Conservation (phyloP, 1,140 invertebrate genomes). For the Hyposmocoma kahamanoa region DNA sequence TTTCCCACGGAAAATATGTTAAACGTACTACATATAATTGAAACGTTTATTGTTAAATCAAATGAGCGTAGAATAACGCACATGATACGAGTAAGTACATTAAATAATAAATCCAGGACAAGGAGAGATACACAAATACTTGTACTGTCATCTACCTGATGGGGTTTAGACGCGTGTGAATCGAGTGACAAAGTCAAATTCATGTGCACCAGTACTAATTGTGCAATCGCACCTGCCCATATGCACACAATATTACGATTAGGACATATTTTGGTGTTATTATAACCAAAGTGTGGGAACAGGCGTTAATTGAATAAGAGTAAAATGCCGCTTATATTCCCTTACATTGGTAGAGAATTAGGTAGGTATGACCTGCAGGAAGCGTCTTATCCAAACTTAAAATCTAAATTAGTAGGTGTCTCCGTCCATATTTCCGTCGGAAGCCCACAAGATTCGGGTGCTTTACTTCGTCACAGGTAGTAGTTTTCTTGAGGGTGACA, state of each 20-base stretch:
- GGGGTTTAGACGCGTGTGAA: constrained; percentile 49
- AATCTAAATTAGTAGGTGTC: constrained; percentile 19
- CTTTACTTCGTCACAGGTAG: constrained; percentile 48
- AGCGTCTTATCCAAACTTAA: constrained; percentile 28
- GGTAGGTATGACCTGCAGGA: constrained; percentile 14
- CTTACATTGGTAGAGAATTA: constrained; percentile 4
- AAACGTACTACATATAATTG: no score
- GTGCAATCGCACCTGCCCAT: constrained; percentile 55
- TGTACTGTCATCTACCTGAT: constrained; percentile 15
- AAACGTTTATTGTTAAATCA: no score
- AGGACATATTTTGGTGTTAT: constrained; percentile 33
- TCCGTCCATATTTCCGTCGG: constrained; percentile 63
- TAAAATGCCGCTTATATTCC: constrained; percentile 6
- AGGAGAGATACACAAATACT: no score
- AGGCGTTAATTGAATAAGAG: not conserved
- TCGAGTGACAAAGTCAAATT: constrained; percentile 49
- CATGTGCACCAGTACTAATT: constrained; percentile 41
- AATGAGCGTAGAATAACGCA: no score
- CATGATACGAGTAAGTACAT: no score
- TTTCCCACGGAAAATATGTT: no score
- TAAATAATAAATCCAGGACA: no score
- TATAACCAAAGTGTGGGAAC: constrained; percentile 30
- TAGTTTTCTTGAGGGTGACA: constrained; percentile 39
- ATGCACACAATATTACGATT: constrained; percentile 39
- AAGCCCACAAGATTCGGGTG: constrained; percentile 39